Evolutionary conservation across 2,113 vertebrate species (phyloP).

Genomic region (Crocuta crocuta): DNA sequence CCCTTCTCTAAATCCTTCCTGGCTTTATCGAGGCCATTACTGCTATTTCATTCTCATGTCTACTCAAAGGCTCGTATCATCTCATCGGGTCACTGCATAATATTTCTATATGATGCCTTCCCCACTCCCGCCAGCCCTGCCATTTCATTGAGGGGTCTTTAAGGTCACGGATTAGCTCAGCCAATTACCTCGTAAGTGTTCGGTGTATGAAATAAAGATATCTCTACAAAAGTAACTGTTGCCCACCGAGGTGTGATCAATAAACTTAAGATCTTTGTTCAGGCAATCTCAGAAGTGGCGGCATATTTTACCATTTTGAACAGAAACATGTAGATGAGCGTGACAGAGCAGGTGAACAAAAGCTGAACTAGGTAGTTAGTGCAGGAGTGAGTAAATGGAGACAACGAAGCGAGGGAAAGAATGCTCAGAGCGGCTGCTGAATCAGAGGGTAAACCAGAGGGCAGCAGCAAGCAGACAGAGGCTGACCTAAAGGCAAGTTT

Average conservation of each 20-base stretch:
- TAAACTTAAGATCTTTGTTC: neutral
- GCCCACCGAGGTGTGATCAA: neutral
- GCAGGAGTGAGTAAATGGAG: neutral
- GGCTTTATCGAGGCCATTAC: neutral
- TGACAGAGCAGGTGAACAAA: neutral
- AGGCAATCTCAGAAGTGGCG: neutral
- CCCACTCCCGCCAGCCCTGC: neutral
- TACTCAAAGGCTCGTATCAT: neutral
- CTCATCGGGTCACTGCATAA: neutral
- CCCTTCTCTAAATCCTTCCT: neutral
- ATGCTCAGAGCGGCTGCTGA: neutral
- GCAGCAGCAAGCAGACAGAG: neutral
- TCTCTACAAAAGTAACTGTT: neutral
- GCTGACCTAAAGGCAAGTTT: neutral
- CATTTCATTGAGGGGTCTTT: neutral
- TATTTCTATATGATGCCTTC: neutral
- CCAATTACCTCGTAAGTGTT: neutral
- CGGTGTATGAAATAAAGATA: constrained; percentile 9
- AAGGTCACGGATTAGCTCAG: neutral
- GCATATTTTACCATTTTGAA: neutral
- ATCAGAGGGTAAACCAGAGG: neutral
- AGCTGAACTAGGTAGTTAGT: neutral
- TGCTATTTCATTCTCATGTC: neutral
- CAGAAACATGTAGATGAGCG: neutral
- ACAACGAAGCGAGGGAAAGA: neutral